phyloP scores from a whole-genome alignment of 2,888 invertebrate species.

The Andrena flavipes region DNA sequence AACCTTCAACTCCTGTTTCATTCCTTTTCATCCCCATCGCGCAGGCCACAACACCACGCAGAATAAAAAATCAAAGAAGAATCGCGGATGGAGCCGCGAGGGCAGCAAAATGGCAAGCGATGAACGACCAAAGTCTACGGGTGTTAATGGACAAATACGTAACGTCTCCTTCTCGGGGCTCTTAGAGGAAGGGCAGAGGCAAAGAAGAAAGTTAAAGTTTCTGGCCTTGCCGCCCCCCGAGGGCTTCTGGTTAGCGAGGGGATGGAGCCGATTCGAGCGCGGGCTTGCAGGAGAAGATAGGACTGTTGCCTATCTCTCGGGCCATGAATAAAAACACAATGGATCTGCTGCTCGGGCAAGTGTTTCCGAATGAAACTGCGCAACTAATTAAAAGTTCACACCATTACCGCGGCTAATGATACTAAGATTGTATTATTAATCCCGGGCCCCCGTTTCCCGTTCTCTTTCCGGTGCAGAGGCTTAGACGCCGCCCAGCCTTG shows the following conservation, averaged over 20 bases:
- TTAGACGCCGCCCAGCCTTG: background rate
- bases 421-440: conserved; percentile 84
- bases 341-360: conserved; percentile 77
- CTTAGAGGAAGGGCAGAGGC: conserved; percentile 28
- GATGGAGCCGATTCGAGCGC: conserved; percentile 55
- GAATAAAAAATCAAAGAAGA: background rate
- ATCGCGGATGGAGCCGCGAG: conserved; percentile 37
- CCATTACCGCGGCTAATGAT: conserved; percentile 83
- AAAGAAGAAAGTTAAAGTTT: conserved; percentile 76
- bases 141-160: conserved; percentile 76
- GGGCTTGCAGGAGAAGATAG: conserved; percentile 70
- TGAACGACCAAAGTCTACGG: conserved; percentile 53
- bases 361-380: conserved; percentile 83
- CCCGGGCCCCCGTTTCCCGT: conserved; percentile 49
- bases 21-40: background rate
- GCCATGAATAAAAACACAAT: conserved; percentile 82
- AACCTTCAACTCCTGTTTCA: background rate
- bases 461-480: conserved; percentile 8
- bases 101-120: conserved; percentile 40
- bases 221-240: conserved; percentile 52
- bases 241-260: conserved; percentile 69
- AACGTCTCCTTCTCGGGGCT: conserved; percentile 63
- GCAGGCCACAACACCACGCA: too few relatives aligned
- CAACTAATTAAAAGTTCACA: conserved; percentile 84
- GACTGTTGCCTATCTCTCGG: conserved; percentile 78